Evolutionary conservation across 2,888 invertebrate species (phyloP).

Genomic region (Hirtodrosophila confusa): DNA sequence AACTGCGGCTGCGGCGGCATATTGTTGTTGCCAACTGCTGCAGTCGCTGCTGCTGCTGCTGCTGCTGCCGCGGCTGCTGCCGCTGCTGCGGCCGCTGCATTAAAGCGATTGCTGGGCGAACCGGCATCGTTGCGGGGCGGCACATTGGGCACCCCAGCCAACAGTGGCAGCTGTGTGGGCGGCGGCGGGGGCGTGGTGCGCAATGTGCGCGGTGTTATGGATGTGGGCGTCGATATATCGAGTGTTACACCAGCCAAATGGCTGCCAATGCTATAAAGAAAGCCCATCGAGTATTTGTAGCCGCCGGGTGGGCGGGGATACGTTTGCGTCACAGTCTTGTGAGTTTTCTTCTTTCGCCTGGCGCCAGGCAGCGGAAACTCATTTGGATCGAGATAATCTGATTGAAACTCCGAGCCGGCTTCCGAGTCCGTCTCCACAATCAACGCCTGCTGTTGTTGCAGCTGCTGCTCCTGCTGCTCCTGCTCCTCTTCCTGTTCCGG

Average conservation of each 20-base stretch:
- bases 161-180: constrained; percentile 33
- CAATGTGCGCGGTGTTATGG: constrained; percentile 64
- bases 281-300: constrained; percentile 72
- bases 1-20: constrained; percentile 38
- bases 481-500: no score
- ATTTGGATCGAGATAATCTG: constrained; percentile 43
- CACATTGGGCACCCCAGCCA: constrained; percentile 22
- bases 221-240: constrained; percentile 66
- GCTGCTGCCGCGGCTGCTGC: constrained; percentile 11
- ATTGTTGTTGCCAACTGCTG: constrained; percentile 14
- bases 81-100: constrained; percentile 18
- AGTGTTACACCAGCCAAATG: constrained; percentile 65
- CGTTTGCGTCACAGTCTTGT: constrained; percentile 44
- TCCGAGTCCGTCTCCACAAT: constrained; percentile 34
- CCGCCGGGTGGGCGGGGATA: constrained; percentile 68
- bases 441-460: background rate
- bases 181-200: constrained; percentile 59
- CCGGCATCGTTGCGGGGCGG: constrained; percentile 3
- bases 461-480: constrained; percentile 11
- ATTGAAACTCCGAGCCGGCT: constrained; percentile 30
- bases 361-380: constrained; percentile 41
- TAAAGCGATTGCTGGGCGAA: constrained; percentile 33
- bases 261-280: constrained; percentile 64
- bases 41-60: constrained; percentile 6
- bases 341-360: constrained; percentile 24